Evolutionary conservation across 2,797 vertebrate species (phyloP).

Genomic region (Pseudomugil tenellus): DNA sequence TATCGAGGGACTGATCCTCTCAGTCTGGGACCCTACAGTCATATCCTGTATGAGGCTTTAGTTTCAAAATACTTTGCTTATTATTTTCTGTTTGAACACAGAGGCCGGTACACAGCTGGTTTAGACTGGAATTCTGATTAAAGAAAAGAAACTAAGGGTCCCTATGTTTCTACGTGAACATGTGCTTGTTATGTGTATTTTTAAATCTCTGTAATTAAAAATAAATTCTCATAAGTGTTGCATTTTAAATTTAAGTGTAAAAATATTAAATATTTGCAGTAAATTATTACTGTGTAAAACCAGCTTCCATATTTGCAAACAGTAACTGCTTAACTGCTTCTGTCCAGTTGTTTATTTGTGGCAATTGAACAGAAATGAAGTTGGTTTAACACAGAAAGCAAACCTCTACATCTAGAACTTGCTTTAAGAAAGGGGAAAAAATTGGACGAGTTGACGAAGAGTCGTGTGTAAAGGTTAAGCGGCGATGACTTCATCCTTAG

Average conservation of each 20-base stretch:
- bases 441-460: no score
- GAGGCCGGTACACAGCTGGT: conserved; percentile 47
- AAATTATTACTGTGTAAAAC: conserved; percentile 46
- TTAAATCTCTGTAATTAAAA: not conserved
- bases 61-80: conserved; percentile 52
- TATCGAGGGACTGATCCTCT: conserved; percentile 78
- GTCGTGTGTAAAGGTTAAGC: conserved; percentile 27
- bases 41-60: conserved; percentile 80
- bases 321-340: not conserved
- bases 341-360: no score
- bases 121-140: conserved; percentile 50
- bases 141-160: conserved; percentile 10
- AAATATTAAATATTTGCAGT: not conserved
- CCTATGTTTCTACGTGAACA: conserved; percentile 1
- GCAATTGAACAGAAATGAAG: no score
- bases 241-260: not conserved
- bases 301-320: conserved; percentile 39
- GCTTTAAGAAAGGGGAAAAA: not conserved
- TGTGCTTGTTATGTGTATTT: not conserved
- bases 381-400: not conserved
- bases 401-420: not conserved
- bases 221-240: not conserved
- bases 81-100: conserved; percentile 57
- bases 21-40: conserved; percentile 76
- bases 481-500: conserved; percentile 37